A percentile compares a stretch with the other conserved stretches of the same genome.
These are phyloP conservation scores for Drosophila nikananu DNA, from an alignment of 1,140 invertebrate species.

Conservation along the genomic window DNA sequence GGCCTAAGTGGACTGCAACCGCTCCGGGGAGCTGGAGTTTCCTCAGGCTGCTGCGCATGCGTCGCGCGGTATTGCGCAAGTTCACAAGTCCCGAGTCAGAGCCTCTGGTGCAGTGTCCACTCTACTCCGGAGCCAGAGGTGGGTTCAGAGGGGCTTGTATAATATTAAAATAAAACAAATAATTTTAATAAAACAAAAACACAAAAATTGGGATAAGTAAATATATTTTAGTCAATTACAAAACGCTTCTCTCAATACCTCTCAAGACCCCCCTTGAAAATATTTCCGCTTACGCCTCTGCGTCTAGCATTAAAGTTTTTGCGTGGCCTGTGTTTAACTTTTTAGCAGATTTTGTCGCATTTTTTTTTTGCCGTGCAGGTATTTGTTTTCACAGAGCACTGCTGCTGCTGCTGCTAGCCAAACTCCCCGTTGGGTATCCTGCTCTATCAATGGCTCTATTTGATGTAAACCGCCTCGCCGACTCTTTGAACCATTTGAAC, in stretches of 20 bases:
- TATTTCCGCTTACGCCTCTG: background rate
- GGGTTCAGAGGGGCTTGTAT: constrained; percentile 3
- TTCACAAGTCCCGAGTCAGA: constrained; percentile 33
- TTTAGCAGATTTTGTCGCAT: constrained; percentile 80
- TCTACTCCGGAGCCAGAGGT: constrained; percentile 27
- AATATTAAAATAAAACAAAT: too few relatives aligned
- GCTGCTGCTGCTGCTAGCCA: constrained; percentile 1
- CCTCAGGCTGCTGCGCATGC: constrained; percentile 51
- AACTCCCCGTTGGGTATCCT: constrained; percentile 30
- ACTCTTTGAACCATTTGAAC: constrained; percentile 68
- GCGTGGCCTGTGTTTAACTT: constrained; percentile 47
- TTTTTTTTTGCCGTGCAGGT: constrained; percentile 53
- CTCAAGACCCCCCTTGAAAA: background rate
- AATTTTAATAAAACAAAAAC: too few relatives aligned
- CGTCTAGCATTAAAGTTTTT: constrained; percentile 13
- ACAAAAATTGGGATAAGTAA: too few relatives aligned
- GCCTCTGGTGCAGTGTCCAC: constrained; percentile 20
- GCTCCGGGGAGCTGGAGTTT: constrained; percentile 10
- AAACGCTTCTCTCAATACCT: background rate
- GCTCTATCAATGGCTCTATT: constrained; percentile 65
- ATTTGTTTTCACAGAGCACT: constrained; percentile 62
- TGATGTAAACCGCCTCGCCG: constrained; percentile 71
- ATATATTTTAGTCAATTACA: background rate
- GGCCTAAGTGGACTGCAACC: constrained; percentile 6
- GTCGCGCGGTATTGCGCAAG: constrained; percentile 73